Conservation (phyloP, 2,888 invertebrate genomes). For the Drosophila mayaguana region DNA sequence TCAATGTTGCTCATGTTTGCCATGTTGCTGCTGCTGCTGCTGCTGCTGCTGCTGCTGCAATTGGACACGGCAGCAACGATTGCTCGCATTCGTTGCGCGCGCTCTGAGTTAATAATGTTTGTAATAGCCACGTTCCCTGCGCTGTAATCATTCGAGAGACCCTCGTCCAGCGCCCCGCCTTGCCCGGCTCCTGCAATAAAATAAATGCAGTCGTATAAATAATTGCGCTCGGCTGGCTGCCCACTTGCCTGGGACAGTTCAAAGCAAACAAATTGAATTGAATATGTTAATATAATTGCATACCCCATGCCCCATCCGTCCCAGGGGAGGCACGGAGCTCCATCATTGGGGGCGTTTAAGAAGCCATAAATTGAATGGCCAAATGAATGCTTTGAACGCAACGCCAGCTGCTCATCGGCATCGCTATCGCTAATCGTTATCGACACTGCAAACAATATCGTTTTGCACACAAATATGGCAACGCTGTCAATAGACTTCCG, state of each 20-base stretch:
- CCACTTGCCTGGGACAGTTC: slow-evolving; percentile 52
- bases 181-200: not conserved
- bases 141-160: slow-evolving; percentile 59
- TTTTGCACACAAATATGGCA: slow-evolving; percentile 12
- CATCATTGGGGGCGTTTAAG: slow-evolving; percentile 54
- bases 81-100: slow-evolving; percentile 54
- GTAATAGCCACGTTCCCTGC: slow-evolving; percentile 76
- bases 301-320: not conserved
- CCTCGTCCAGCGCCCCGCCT: not conserved
- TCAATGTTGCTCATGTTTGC: slow-evolving; percentile 45
- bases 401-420: slow-evolving; percentile 14
- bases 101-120: slow-evolving; percentile 67
- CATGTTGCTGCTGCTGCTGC: not conserved
- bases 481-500: slow-evolving; percentile 6
- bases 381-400: slow-evolving; percentile 42
- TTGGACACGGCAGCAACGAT: slow-evolving; percentile 59
- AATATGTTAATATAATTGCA: slow-evolving; percentile 79
- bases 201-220: slow-evolving; percentile 31
- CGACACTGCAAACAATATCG: slow-evolving; percentile 8
- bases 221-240: slow-evolving; percentile 46
- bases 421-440: slow-evolving; percentile 22
- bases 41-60: slow-evolving; percentile 38
- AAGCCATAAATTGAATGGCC: slow-evolving; percentile 57
- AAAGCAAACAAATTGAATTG: slow-evolving; percentile 76
- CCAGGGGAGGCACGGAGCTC: not conserved